A percentile compares a stretch with the other conserved stretches of the same genome.
Conservation (phyloP, 2,113 vertebrate genomes). For the Sprattus sprattus region DNA sequence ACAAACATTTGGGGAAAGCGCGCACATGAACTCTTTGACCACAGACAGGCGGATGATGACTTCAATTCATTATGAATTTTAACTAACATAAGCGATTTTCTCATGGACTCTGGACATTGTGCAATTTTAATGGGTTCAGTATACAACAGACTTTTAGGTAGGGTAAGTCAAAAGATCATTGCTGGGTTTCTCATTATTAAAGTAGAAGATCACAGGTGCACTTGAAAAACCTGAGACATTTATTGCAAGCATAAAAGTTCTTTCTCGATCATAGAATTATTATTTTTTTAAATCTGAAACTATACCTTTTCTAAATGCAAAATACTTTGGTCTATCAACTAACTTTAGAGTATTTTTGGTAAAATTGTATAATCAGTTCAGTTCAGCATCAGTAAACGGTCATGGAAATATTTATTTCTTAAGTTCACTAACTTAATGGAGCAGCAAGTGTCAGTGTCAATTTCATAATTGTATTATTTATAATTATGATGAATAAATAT, state of each 20-base stretch:
- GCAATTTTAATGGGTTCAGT: constrained; percentile 28
- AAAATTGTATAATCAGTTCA: no score
- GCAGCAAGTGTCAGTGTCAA: no score
- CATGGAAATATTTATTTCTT: no score
- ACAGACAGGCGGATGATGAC: not conserved
- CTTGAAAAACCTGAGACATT: not conserved
- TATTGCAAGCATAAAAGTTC: not conserved
- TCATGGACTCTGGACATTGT: constrained; percentile 32
- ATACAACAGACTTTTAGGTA: constrained; percentile 16
- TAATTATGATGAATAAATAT: no score
- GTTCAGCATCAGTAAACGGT: no score
- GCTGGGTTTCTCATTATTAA: not conserved
- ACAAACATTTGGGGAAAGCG: not conserved
- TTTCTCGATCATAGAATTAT: not conserved
- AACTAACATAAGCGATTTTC: constrained; percentile 18
- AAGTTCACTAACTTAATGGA: no score
- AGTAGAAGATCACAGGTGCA: not conserved
- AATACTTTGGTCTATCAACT: not conserved
- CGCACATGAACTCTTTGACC: constrained; percentile 14
- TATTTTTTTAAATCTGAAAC: not conserved
- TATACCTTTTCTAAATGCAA: not conserved
- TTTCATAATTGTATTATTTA: no score
- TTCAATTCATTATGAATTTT: constrained; percentile 11
- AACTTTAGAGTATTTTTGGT: not conserved
- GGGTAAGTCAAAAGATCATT: constrained; percentile 33